Percentiles rank a stretch among this genome's conserved stretches.
Conservation (phyloP, 1,140 invertebrate genomes). For the Lasioglossum baleicum region DNA sequence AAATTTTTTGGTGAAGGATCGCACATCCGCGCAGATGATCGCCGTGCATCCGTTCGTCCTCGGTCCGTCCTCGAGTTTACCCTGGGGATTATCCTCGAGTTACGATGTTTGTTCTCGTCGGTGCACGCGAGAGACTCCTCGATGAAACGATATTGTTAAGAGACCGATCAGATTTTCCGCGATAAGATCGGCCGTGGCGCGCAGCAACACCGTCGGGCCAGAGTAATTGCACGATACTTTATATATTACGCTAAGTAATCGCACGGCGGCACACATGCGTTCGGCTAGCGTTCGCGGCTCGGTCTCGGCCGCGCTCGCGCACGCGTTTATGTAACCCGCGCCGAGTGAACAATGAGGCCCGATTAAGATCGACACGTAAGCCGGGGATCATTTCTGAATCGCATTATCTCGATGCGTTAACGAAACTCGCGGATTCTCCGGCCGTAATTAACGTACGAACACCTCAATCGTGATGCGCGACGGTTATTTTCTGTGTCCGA, state of each 20-base stretch:
- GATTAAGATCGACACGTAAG: slow-evolving; percentile 37
- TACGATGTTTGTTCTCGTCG: slow-evolving; percentile 24
- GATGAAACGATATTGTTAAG: slow-evolving; percentile 32
- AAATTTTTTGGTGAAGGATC: too few species aligned
- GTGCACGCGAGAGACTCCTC: not conserved
- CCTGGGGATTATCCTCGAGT: not conserved
- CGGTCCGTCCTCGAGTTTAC: not conserved
- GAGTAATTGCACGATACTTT: slow-evolving; percentile 49
- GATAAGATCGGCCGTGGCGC: slow-evolving; percentile 36
- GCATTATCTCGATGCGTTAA: slow-evolving; percentile 13
- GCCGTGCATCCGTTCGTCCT: too few species aligned
- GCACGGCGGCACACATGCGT: not conserved
- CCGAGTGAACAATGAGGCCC: slow-evolving; percentile 45
- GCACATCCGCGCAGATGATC: too few species aligned
- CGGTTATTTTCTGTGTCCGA: too few species aligned
- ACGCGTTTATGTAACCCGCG: slow-evolving; percentile 42
- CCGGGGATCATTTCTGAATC: slow-evolving; percentile 28
- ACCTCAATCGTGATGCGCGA: too few species aligned
- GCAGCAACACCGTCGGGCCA: slow-evolving; percentile 2
- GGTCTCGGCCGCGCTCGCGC: not conserved
- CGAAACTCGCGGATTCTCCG: not conserved
- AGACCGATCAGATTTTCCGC: slow-evolving; percentile 43
- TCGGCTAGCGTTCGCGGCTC: too few species aligned
- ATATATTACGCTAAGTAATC: slow-evolving; percentile 44
- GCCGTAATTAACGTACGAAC: slow-evolving; percentile 22